Conservation (phyloP, 1,140 invertebrate species). For the Plectrocnemia conspersa region DNA sequence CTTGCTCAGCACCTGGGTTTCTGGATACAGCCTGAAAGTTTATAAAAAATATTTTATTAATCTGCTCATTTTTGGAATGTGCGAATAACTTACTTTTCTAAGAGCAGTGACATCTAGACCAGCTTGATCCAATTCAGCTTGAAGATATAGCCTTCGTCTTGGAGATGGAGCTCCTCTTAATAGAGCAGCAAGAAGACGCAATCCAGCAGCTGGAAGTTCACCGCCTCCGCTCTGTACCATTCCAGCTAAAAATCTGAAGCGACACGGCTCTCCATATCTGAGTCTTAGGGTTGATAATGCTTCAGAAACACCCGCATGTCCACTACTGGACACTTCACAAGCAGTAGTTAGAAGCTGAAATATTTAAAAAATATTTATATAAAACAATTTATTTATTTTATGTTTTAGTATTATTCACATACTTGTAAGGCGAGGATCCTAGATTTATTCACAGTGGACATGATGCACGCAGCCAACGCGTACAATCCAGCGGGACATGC, state of each 20-base stretch:
- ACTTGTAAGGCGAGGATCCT: conserved; percentile 81
- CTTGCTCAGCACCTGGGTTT: conserved; percentile 51
- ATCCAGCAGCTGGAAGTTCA: conserved; percentile 73
- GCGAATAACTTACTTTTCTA: conserved; percentile 57
- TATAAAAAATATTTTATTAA: conserved; percentile 5
- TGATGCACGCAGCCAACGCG: conserved; percentile 79
- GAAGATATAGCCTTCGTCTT: conserved; percentile 79
- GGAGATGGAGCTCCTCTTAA: conserved; percentile 67
- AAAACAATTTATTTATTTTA: conserved; percentile 20
- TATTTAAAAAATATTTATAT: too few relatives aligned
- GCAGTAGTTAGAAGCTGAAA: conserved; percentile 69
- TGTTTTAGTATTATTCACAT: conserved; percentile 15
- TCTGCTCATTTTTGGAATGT: not conserved
- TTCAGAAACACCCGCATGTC: conserved; percentile 80
- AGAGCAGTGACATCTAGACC: conserved; percentile 69
- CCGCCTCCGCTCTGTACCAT: conserved; percentile 70
- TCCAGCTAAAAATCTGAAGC: conserved; percentile 85
- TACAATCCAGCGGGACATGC: conserved; percentile 77
- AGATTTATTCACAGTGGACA: conserved; percentile 79
- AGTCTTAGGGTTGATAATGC: conserved; percentile 83
- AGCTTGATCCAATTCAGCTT: conserved; percentile 82
- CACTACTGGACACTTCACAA: conserved; percentile 64
- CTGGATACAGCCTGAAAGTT: conserved; percentile 48
- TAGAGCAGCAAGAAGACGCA: conserved; percentile 81
- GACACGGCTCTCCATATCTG: conserved; percentile 84